Base-by-base conservation (phyloP, 1,140 invertebrate species). In the Rhyacophila brunnea region DNA sequence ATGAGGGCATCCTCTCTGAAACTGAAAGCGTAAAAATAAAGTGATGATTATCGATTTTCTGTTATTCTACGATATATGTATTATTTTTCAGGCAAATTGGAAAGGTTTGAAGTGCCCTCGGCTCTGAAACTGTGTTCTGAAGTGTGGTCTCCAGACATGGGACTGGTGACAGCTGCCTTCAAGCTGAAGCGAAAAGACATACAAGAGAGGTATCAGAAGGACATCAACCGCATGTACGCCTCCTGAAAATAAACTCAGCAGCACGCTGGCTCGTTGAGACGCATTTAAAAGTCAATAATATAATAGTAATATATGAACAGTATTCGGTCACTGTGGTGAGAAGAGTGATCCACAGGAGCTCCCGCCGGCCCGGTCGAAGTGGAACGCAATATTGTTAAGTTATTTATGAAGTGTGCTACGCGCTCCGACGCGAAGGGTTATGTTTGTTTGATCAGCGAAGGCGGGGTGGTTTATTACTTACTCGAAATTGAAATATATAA, bases 141-240 rank as follows among this genome's bases (percentile, higher is more conserved):
- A 67, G 87, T 92, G 42, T 99, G 96, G 96, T 93, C 93, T 0
- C 95, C 96, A 0, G 95, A 96, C 71, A 92, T 91, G 83, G 95
- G 95, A 35, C 83, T 99, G n/a, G 93, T 93, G 0, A 99, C 96
- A 11, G 96, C 96, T 64, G 95, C 96, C 40, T 94, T 98, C 74
- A 99, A 99, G 79, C 81, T 99, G 62, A 96, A 96, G 76, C 83
- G 96, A 62, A 96, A 95, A 83, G 90, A 93, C 68, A 95, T 99
- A 54, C 91, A 97, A 74, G 90, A 96, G 55, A 84, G 87, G 67
- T 99, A 96, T 79, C 86, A 93, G 72, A 81, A 87, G 52, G 90
- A 95, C 73, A 94, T 98, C 68, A 90, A 92, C 68, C 80, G 87
- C 61, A 95, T 98, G 91, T 98, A 98, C 74, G 87, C 89, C 57